A percentile compares a stretch with the other conserved stretches of the same genome.
Evolutionary conservation across 1,140 invertebrate species (phyloP).

Genomic region (Gonioctena quinquepunctata): DNA sequence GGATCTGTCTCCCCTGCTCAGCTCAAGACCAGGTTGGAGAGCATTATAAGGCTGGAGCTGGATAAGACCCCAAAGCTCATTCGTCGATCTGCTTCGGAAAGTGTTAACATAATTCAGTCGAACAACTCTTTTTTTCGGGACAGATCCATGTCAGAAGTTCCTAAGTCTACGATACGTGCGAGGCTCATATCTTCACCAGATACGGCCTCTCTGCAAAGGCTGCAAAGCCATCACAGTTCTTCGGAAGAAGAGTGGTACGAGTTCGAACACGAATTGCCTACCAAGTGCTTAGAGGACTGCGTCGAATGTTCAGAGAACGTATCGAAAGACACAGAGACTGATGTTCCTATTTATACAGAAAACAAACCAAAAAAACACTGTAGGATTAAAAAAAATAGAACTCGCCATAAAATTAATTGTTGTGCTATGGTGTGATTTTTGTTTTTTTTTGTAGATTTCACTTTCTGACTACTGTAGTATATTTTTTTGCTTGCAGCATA

Average conservation of each 20-base stretch:
- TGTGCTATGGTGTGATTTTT: slow-evolving; percentile 30
- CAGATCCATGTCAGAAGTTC: slow-evolving; percentile 38
- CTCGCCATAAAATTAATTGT: slow-evolving; percentile 16
- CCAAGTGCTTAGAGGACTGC: slow-evolving; percentile 13
- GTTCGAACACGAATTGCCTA: slow-evolving; percentile 30
- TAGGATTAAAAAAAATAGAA: neutral
- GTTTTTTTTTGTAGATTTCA: slow-evolving; percentile 3
- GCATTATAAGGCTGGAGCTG: slow-evolving; percentile 37
- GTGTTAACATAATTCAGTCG: slow-evolving; percentile 15
- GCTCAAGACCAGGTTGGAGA: slow-evolving; percentile 48
- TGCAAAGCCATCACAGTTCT: slow-evolving; percentile 43
- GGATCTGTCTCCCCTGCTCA: slow-evolving; percentile 45
- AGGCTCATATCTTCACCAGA: slow-evolving; percentile 24
- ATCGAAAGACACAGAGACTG: slow-evolving; percentile 3
- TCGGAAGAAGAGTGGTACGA: slow-evolving; percentile 46
- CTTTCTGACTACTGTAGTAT: slow-evolving; percentile 15
- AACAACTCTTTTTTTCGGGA: slow-evolving; percentile 30
- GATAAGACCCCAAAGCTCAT: slow-evolving; percentile 30
- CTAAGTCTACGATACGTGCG: slow-evolving; percentile 15
- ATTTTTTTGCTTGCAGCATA: slow-evolving; percentile 19
- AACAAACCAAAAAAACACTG: slow-evolving; percentile 12
- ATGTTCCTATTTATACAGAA: slow-evolving; percentile 19
- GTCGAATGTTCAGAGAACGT: neutral
- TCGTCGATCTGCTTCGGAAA: slow-evolving; percentile 39
- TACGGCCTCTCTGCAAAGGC: slow-evolving; percentile 26